A percentile compares a stretch with the other conserved stretches of the same genome.
These are phyloP conservation scores for Hozukius guyotensis DNA, from an alignment of 2,797 vertebrate species.

Conservation along the genomic window DNA sequence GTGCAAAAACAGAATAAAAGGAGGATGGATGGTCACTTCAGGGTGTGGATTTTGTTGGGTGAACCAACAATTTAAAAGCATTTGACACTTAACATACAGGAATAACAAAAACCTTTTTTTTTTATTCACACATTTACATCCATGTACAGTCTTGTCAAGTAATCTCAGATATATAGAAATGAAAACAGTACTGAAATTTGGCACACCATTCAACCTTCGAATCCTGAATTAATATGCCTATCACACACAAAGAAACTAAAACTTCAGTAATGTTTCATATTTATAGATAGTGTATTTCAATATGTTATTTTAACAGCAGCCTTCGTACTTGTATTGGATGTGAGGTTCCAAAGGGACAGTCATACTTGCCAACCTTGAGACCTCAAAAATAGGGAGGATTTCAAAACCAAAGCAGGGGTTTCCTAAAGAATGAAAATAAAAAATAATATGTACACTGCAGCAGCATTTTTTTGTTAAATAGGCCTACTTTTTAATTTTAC, in stretches of 20 bases:
- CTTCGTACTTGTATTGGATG: background rate
- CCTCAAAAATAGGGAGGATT: too few species aligned
- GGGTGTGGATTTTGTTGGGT: background rate
- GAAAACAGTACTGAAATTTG: conserved; percentile 37
- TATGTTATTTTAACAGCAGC: background rate
- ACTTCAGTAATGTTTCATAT: background rate
- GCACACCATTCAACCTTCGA: conserved; percentile 33
- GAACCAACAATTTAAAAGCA: background rate
- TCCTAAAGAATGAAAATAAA: too few species aligned
- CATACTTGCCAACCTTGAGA: too few species aligned
- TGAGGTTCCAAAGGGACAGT: background rate
- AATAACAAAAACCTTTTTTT: conserved; percentile 37
- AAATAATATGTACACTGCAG: too few species aligned
- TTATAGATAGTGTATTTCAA: conserved; percentile 31
- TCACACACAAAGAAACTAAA: conserved; percentile 22
- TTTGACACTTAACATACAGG: background rate
- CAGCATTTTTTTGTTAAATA: too few species aligned
- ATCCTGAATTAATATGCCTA: conserved; percentile 5
- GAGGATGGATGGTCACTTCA: too few species aligned
- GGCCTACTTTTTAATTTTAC: too few species aligned
- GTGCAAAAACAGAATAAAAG: too few species aligned
- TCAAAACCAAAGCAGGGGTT: too few species aligned
- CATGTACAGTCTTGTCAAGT: conserved; percentile 56
- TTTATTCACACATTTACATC: conserved; percentile 79
- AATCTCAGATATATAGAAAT: conserved; percentile 30